These are phyloP conservation scores for Melanotaenia nigrans DNA, from an alignment of 2,797 vertebrate species.

Conservation along the genomic window DNA sequence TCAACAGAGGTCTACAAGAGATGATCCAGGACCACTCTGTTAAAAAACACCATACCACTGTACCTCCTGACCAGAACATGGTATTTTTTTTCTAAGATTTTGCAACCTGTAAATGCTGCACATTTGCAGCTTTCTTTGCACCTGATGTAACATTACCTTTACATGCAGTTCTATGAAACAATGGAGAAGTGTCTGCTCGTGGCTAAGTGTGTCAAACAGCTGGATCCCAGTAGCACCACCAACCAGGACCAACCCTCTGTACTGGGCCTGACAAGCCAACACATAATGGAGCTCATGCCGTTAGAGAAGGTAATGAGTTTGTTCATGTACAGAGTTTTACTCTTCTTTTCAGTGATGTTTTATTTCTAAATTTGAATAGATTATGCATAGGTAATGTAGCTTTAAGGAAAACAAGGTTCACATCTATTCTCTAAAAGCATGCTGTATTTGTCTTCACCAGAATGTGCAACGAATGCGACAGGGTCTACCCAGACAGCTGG, in stretches of 20 bases:
- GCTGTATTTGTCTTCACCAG: conserved; percentile 60
- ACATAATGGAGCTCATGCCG: conserved; percentile 83
- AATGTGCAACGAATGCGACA: conserved; percentile 80
- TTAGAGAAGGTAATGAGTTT: conserved; percentile 75
- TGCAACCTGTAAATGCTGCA: not conserved
- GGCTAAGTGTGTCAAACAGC: conserved; percentile 77
- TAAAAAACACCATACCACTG: conserved; percentile 73
- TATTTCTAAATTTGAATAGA: not conserved
- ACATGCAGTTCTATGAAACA: conserved; percentile 82
- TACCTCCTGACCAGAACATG: conserved; percentile 72
- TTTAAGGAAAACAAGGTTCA: too few species aligned
- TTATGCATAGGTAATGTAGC: not conserved
- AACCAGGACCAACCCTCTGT: conserved; percentile 66
- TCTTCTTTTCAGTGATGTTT: not conserved
- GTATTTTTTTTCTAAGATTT: conserved; percentile 44
- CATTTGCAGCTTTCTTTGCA: not conserved
- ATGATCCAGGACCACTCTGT: conserved; percentile 84
- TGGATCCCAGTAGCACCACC: conserved; percentile 71
- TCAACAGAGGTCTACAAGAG: conserved; percentile 83
- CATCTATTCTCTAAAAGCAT: not conserved
- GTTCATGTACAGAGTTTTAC: not conserved
- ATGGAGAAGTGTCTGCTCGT: conserved; percentile 86
- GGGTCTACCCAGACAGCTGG: conserved; percentile 77
- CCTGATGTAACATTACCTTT: not conserved
- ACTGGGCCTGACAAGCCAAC: conserved; percentile 79